phyloP scores from a whole-genome alignment of 2,113 vertebrate genomes.

The Noctilio leporinus region DNA sequence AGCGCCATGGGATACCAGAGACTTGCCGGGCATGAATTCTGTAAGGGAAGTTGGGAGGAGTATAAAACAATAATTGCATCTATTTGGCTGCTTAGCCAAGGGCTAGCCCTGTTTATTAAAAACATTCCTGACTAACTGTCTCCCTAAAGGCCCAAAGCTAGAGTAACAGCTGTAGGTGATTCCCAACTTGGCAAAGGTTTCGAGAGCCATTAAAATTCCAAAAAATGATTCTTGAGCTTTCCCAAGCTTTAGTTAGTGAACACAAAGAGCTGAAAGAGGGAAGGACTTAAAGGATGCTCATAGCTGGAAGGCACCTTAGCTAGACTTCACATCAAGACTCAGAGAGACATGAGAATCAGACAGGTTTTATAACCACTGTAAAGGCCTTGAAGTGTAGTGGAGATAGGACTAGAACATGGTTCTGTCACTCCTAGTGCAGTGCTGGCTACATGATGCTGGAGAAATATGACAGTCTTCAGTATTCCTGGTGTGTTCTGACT shows the following conservation, averaged over 20 bases:
- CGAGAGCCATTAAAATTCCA: not conserved
- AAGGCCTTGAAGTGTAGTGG: accelerated
- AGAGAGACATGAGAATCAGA: not conserved
- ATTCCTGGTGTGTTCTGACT: not conserved
- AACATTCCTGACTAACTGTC: not conserved
- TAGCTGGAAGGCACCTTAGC: not conserved
- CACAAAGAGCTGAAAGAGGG: not conserved
- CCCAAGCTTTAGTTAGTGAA: not conserved
- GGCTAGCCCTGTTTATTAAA: conserved; percentile 37
- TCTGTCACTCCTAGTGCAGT: not conserved
- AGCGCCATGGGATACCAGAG: not conserved
- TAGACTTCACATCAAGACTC: not conserved
- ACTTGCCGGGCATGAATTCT: not conserved
- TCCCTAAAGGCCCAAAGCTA: conserved; percentile 17
- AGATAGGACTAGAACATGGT: not conserved
- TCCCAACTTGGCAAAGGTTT: conserved; percentile 50
- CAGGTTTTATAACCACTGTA: not conserved
- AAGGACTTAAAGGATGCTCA: not conserved
- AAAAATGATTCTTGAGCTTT: not conserved
- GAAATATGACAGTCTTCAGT: not conserved
- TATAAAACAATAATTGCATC: not conserved
- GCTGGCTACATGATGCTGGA: not conserved
- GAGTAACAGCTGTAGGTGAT: conserved; percentile 58
- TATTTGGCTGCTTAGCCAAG: not conserved
- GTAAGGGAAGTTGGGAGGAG: not conserved